Evolutionary conservation across 2,888 invertebrate genomes (phyloP).

Genomic region (Harpagoxenus sublaevis): DNA sequence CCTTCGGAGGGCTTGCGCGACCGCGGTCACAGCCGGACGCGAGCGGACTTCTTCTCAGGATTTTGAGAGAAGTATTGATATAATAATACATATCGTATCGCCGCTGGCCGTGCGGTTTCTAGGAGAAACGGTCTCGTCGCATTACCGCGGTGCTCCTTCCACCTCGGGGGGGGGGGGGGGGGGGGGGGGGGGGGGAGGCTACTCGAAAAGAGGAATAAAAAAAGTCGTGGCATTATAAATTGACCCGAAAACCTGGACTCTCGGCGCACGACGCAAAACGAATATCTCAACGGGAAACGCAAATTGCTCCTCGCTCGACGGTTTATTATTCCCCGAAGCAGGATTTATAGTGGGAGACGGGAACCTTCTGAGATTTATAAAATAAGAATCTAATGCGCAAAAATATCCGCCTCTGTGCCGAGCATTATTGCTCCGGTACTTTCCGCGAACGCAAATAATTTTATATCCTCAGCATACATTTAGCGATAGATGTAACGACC

Average conservation of each 20-base stretch:
- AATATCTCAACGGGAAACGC: conserved; percentile 47
- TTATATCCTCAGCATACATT: neutral
- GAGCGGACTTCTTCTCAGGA: conserved; percentile 14
- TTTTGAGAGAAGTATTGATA: conserved; percentile 26
- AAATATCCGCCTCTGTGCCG: neutral
- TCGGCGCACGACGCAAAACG: conserved; percentile 57
- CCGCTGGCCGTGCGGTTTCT: conserved; percentile 16
- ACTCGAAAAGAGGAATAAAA: conserved; percentile 42
- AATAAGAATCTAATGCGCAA: neutral
- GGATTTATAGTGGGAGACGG: conserved; percentile 23
- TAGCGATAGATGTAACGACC: neutral
- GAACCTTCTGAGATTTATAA: neutral
- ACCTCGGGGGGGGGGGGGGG: neutral
- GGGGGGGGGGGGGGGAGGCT: too few species aligned
- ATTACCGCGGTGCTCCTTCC: neutral
- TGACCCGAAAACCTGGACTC: conserved; percentile 64
- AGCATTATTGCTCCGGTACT: neutral
- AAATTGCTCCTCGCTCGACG: neutral
- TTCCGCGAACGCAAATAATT: neutral
- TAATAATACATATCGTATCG: conserved; percentile 3
- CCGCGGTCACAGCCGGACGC: conserved; percentile 27
- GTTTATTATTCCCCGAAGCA: neutral
- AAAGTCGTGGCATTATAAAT: conserved; percentile 50
- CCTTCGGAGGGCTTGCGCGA: conserved; percentile 16
- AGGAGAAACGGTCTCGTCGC: conserved; percentile 25